Evolutionary conservation across 2,888 invertebrate genomes (phyloP).

Genomic region (Mesoligia furuncula): DNA sequence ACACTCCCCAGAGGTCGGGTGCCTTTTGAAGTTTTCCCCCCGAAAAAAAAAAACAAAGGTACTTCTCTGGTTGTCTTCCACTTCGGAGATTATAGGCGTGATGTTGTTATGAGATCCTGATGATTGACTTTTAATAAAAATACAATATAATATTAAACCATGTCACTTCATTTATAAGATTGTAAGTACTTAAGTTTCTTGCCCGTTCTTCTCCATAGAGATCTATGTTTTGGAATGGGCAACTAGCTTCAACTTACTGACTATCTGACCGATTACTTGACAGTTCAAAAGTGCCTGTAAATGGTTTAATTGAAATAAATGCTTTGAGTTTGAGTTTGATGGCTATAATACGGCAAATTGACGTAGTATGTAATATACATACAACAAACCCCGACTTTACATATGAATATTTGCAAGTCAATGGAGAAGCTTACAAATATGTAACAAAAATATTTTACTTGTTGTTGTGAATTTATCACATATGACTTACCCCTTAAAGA

Average conservation of each 20-base stretch:
- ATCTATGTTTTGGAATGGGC: too few species aligned
- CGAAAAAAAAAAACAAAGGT: background rate
- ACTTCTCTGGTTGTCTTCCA: rapidly evolving
- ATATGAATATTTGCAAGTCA: background rate
- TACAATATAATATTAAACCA: too few species aligned
- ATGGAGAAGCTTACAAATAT: background rate
- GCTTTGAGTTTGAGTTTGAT: background rate
- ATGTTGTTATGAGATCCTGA: background rate
- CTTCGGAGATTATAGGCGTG: background rate
- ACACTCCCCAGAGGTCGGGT: too few species aligned
- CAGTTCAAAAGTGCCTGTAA: too few species aligned
- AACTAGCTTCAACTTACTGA: too few species aligned
- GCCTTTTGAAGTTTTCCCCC: too few species aligned
- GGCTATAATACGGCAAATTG: background rate
- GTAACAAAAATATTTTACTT: slow-evolving; percentile 3
- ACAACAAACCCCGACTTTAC: background rate
- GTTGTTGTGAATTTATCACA: background rate
- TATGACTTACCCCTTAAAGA: slow-evolving; percentile 29
- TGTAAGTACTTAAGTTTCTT: too few species aligned
- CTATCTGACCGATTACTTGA: too few species aligned
- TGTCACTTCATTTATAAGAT: too few species aligned
- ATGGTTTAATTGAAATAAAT: too few species aligned
- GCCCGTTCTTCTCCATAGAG: too few species aligned
- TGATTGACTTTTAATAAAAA: too few species aligned
- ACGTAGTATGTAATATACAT: background rate